phyloP scores from a whole-genome alignment of 2,888 invertebrate genomes.

The Hypolimnas misippus region DNA sequence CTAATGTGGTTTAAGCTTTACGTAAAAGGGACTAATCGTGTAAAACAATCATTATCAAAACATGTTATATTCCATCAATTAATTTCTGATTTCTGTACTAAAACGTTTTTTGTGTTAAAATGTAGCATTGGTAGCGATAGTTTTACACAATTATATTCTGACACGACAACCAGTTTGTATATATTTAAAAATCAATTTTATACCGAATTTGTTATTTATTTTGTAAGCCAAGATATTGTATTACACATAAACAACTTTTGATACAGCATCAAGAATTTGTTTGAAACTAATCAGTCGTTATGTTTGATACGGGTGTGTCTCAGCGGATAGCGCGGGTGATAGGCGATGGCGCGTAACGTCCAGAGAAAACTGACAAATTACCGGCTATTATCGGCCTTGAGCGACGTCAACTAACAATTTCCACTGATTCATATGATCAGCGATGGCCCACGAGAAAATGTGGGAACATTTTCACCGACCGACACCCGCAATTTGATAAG shows the following conservation, averaged over 20 bases:
- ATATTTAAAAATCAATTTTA: not conserved
- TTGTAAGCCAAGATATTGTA: too few relatives aligned
- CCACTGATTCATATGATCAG: slow-evolving; percentile 82
- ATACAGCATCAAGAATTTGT: not conserved
- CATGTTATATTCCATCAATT: too few relatives aligned
- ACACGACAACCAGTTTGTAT: too few relatives aligned
- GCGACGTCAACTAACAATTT: slow-evolving; percentile 74
- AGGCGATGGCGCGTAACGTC: slow-evolving; percentile 72
- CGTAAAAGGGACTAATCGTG: too few relatives aligned
- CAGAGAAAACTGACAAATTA: slow-evolving; percentile 81
- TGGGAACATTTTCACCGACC: slow-evolving; percentile 81
- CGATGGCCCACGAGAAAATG: slow-evolving; percentile 75
- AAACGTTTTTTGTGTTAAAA: too few relatives aligned
- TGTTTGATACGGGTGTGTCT: slow-evolving; percentile 29
- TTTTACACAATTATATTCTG: too few relatives aligned
- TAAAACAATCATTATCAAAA: too few relatives aligned
- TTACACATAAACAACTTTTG: too few relatives aligned
- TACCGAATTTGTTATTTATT: not conserved
- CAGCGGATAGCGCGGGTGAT: slow-evolving; percentile 45
- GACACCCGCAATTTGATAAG: slow-evolving; percentile 78
- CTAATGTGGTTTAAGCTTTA: too few relatives aligned
- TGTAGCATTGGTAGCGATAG: too few relatives aligned
- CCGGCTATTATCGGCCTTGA: slow-evolving; percentile 74
- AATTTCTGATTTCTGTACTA: too few relatives aligned
- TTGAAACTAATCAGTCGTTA: slow-evolving; percentile 14